These are phyloP conservation scores for Ellobius talpinus DNA, from an alignment of 2,113 vertebrate genomes.

Conservation along the genomic window DNA sequence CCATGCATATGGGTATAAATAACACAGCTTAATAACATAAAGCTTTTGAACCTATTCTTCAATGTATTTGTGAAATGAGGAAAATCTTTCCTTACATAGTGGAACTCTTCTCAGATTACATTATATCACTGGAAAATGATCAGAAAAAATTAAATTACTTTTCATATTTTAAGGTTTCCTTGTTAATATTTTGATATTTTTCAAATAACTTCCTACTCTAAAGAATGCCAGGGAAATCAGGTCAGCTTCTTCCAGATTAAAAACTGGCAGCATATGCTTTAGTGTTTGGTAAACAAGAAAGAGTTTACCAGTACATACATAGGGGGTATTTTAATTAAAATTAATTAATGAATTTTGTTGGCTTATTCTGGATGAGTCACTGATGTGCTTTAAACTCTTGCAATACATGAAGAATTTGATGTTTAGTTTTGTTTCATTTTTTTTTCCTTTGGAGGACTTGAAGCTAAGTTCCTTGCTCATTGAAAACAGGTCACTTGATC, in stretches of 20 bases:
- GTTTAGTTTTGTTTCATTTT: neutral
- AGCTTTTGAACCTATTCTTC: conserved; percentile 16
- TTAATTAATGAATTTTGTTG: conserved; percentile 42
- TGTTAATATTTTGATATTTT: conserved; percentile 9
- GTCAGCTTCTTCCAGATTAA: conserved; percentile 24
- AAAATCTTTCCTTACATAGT: neutral
- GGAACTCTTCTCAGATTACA: neutral
- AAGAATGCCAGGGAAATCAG: neutral
- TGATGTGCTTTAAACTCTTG: conserved; percentile 43
- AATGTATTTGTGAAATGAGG: neutral
- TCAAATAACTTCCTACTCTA: conserved; percentile 8
- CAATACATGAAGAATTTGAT: conserved; percentile 61
- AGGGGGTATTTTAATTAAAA: conserved; percentile 52
- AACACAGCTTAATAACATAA: neutral
- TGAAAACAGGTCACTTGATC: too few species aligned
- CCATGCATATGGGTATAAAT: neutral
- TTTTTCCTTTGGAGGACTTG: conserved; percentile 19
- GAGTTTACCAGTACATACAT: neutral
- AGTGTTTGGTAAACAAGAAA: conserved; percentile 52
- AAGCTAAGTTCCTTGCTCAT: neutral
- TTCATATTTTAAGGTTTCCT: neutral
- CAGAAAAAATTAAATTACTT: neutral
- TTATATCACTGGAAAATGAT: conserved; percentile 40
- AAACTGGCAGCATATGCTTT: neutral
- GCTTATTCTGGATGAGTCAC: conserved; percentile 44